Percentiles rank a stretch among this genome's conserved stretches.
Conservation (phyloP, 1,140 invertebrate species). For the Drosophila sproati region DNA sequence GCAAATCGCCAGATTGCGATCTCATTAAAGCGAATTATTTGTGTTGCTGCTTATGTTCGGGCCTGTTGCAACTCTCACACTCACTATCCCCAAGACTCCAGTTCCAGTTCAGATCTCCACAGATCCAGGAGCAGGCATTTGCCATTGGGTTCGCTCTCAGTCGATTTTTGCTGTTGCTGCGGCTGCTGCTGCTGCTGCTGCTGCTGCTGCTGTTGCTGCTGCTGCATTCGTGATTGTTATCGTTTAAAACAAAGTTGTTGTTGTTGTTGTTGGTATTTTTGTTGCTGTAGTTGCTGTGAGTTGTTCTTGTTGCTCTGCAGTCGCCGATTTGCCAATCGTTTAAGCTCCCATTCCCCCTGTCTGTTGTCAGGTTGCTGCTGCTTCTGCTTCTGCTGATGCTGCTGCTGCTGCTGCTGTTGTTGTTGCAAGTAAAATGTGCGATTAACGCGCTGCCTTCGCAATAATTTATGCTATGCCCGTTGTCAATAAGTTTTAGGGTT, state of each 20-base stretch:
- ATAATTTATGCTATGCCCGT: constrained; percentile 65
- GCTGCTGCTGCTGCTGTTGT: constrained; percentile 11
- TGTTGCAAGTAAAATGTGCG: constrained; percentile 65
- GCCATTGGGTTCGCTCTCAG: constrained; percentile 34
- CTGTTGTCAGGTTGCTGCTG: constrained; percentile 45
- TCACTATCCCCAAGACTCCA: constrained; percentile 34
- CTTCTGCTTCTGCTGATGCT: neutral
- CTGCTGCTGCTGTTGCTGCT: constrained; percentile 46
- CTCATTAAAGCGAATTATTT: constrained; percentile 83
- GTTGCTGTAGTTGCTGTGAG: constrained; percentile 19
- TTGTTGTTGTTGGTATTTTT: constrained; percentile 48
- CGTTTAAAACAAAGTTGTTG: constrained; percentile 65
- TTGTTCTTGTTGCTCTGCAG: constrained; percentile 40
- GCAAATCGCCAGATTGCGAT: constrained; percentile 80
- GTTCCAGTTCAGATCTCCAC: neutral
- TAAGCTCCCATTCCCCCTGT: constrained; percentile 49
- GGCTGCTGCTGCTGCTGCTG: constrained; percentile 26
- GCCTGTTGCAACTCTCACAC: constrained; percentile 69
- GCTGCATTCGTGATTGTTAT: constrained; percentile 73
- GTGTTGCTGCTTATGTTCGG: constrained; percentile 78
- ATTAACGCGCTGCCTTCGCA: constrained; percentile 66
- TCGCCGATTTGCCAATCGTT: constrained; percentile 77
- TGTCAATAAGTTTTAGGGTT: constrained; percentile 68
- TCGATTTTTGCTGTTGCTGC: constrained; percentile 12
- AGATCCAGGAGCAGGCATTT: constrained; percentile 41